Evolutionary conservation across 2,113 vertebrate genomes (phyloP), one percentile per base, ranked within the genome.

Genomic region (Esox niger): DNA sequence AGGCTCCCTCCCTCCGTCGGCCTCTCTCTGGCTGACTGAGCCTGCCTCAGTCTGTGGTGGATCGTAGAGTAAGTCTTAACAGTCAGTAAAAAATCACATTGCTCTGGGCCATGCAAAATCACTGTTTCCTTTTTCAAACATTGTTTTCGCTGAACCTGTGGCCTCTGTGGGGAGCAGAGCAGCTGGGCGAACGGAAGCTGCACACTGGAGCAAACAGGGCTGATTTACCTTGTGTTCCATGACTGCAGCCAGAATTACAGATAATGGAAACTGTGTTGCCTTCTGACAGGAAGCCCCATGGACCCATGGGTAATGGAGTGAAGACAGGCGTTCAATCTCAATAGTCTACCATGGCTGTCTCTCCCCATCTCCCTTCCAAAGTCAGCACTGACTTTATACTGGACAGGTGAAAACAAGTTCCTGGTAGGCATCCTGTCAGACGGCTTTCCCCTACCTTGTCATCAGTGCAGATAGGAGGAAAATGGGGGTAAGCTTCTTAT

Each of bases 161-260:
- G 32, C 26, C 62, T 47, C 25, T 29, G 31, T 35, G n/a, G 46
- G 20, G 21, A 21, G 47, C 68, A 29, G 46, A 31, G 21, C 30
- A 56, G 21, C 30, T 66, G 56, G 58, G 33, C 57, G 20, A 8
- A 29, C 2, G 25, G 25, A 54, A 26, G 20, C 11, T n/a, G 20
- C 8, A 0, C 7, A 26, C 21, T 2, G 17, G 25, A 7, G 21
- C 3, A 23, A 56, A 23, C n/a, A n/a, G n/a, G n/a, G 25, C 23
- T 25, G 54, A 26, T 57, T n/a, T 1, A 1, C 1, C 55, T 27
- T 26, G 57, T 23, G 66, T 54, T n/a, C 47, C 62, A 35, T 54
- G 54, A 23, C 27, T 63, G 43, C 33, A 31, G 38, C 58, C 33
- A 68, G 74, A 27, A 66, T 63, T 69, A 61, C 27, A 74, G 67